Evolutionary conservation across 2,888 invertebrate species (phyloP).

Genomic region (Polylopha cassiicola): DNA sequence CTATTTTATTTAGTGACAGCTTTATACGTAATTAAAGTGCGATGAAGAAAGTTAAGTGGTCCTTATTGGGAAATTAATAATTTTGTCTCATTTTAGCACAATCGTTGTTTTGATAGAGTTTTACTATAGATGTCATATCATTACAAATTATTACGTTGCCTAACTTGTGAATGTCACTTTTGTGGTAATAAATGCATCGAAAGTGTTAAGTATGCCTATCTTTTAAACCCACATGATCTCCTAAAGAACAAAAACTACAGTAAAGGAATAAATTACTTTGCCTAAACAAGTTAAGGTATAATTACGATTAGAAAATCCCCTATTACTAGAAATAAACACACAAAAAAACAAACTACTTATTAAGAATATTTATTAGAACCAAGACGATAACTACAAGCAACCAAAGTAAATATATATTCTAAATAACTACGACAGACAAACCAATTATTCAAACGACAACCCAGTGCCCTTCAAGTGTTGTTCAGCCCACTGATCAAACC

Average conservation of each 20-base stretch:
- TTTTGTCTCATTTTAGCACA: too few relatives aligned
- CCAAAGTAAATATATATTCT: not conserved
- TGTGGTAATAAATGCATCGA: constrained; percentile 39
- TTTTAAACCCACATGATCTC: constrained; percentile 18
- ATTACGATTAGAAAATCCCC: too few relatives aligned
- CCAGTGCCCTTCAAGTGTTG: constrained; percentile 79
- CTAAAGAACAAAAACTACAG: too few relatives aligned
- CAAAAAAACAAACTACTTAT: too few relatives aligned
- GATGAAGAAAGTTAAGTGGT: constrained; percentile 14
- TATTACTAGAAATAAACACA: too few relatives aligned
- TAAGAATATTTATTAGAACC: constrained; percentile 2
- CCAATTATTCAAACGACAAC: constrained; percentile 72
- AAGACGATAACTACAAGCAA: constrained; percentile 5
- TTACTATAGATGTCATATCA: constrained; percentile 17
- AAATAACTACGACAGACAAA: constrained; percentile 22
- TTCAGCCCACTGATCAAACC: constrained; percentile 85
- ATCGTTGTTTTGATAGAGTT: not conserved
- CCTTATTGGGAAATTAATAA: constrained; percentile 33
- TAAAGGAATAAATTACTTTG: too few relatives aligned
- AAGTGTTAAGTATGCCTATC: constrained; percentile 24
- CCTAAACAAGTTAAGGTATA: too few relatives aligned
- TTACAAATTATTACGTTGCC: constrained; percentile 29
- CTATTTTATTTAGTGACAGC: too few relatives aligned
- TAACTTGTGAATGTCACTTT: constrained; percentile 39
- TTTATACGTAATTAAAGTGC: too few relatives aligned